Percentiles rank a stretch among this genome's conserved stretches.
Evolutionary conservation across 2,113 vertebrate genomes (phyloP).

Genomic region (Benthochromis sp.): DNA sequence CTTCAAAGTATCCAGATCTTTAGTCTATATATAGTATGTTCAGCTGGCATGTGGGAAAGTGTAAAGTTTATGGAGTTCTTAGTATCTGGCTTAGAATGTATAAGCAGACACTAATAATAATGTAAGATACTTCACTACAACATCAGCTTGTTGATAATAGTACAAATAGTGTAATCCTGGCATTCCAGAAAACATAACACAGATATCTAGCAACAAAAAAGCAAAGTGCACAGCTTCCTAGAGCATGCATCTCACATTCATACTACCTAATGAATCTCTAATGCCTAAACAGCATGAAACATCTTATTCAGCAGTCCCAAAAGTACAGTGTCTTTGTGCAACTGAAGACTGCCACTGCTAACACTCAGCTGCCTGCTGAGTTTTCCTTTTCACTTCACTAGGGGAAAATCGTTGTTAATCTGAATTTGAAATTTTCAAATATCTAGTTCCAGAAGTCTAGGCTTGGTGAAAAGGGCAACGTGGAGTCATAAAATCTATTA

Average conservation of each 20-base stretch:
- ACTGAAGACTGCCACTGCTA: not conserved
- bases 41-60: not conserved
- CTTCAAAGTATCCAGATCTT: slow-evolving; percentile 3
- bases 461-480: not conserved
- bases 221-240: not conserved
- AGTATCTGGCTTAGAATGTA: not conserved
- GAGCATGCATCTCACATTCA: not conserved
- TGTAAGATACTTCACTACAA: not conserved
- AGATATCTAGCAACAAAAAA: not conserved
- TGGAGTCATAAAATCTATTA: not conserved
- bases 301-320: not conserved
- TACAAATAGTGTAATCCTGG: slow-evolving; percentile 6
- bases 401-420: not conserved
- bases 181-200: not conserved
- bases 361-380: not conserved
- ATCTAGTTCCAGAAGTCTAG: not conserved
- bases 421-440: not conserved
- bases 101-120: not conserved
- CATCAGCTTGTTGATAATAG: not conserved
- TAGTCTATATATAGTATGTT: not conserved
- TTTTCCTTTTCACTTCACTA: not conserved
- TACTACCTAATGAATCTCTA: not conserved
- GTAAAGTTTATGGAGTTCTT: not conserved
- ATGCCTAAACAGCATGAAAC: slow-evolving; percentile 12
- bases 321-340: not conserved